Base-by-base conservation (phyloP, 2,113 vertebrate genomes). In the Perognathus longimembris region DNA sequence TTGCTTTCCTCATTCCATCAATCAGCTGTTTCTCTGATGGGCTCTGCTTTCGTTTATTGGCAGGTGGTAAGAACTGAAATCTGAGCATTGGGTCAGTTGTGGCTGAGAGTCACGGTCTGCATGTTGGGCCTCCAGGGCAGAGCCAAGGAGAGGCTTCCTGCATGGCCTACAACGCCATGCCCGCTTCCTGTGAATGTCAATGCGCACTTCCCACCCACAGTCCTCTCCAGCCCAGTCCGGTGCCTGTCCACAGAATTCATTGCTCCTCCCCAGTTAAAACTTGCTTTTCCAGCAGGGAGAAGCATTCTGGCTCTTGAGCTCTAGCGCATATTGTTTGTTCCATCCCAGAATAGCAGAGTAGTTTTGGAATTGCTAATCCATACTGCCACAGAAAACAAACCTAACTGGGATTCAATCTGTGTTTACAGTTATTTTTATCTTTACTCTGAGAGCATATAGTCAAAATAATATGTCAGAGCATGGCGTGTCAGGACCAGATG, bases 351-450 rank as follows among this genome's bases (percentile, higher is more conserved):
- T 22, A 18, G 79, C 63, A 20, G 76, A 63, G 63, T 11, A 11
- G 20, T 64, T 81, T 82, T n/a, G 59, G 92, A 74, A 69, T 30
- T 32, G 94, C 84, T 40, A 67, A 82, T 28, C 57, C 26, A 2
- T 7, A 3, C 28, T 14, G n/a, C 75, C 42, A 30, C 11, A 57
- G 63, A 80, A 88, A 74, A 74, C 50, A 67, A n/a, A 30, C 17
- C 24, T 70, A 82, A 40, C 26, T 54, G 32, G 21, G 70, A 54
- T 30, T 85, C 87, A 63, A 0, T 1, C 18, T 34, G 32, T 64
- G 70, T 73, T 57, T 69, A 84, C 64, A 50, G 59, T 26, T 74
- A 69, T 42, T 90, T 88, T 88, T 71, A 17, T 90, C 69, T 82
- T 92, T 17, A 71, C n/a, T 63, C 63, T 5, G 32, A 85, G 69